Base-by-base conservation (phyloP, 1,140 invertebrate species). In the Drosophila pseudoobscura region DNA sequence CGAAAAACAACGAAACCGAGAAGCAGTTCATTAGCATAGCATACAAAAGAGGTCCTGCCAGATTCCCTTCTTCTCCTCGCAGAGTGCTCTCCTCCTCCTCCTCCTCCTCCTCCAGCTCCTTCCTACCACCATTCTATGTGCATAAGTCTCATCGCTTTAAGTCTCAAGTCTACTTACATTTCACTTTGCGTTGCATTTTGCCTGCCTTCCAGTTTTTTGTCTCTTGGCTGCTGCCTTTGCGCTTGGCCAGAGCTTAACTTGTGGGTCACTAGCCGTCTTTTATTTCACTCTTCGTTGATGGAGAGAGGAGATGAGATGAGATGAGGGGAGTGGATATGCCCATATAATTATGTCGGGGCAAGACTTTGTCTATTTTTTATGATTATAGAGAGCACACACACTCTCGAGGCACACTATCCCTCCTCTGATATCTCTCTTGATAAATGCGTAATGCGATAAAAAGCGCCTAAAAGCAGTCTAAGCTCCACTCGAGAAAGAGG, bases 131-230 rank as follows among this genome's bases (percentile, higher is more conserved):
- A 17, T 41, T 47, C 15, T 69, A 15, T 71, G 47, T 71, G 68
- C 68, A 71, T 54, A 61, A 76, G 73, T 57, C 64, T 13, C 47
- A 60, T 22, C 55, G 72, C 73, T 76, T 76, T 76, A 45, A 47
- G 75, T 56, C 65, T 77, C 66, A 63, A 80, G 77, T 60, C 70
- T 64, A 59, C 76, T 70, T 77, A 63, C 58, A 75, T 79, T 79
- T 70, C 70, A 78, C 77, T 75, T 80, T 79, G 77, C 71, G 53
- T 63, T 79, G 75, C 76, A 78, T 75, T 78, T 79, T 62, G 76
- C 35, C 50, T 41, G 49, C 39, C 51, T 51, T 44, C 11, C 35
- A 13, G 35, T 44, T 13, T 22, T 41, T 13, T 44, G 13, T 59
- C 46, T 22, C 35, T 45, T 70, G 13, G 47, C 57, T 50, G 45